Base-by-base conservation (phyloP, 2,113 vertebrate species). In the Odocoileus hemionus region DNA sequence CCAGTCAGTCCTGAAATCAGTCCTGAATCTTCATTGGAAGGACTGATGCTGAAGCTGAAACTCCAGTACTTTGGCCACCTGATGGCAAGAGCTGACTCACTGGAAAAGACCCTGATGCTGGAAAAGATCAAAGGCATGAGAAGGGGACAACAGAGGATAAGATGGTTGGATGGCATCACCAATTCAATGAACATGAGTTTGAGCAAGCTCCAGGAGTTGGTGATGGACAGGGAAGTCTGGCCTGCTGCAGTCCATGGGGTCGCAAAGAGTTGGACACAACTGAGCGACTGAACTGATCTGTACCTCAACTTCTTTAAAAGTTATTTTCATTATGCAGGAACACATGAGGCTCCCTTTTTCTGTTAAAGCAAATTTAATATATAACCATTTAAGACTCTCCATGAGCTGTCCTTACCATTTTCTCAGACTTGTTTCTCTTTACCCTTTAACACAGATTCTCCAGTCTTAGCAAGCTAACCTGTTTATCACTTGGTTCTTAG, bases 361-460 rank as follows among this genome's bases (percentile, higher is more conserved):
- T 78, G 21, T 94, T 80, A 93, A 96, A 93, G 36, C 28, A 93
- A 88, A 93, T 93, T 67, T 80, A 33, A 60, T 95, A 82, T 57
- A 76, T 95, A 88, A 82, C n/a, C 26, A 87, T 76, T 78, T 84
- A 95, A 97, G 78, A n/a, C 21, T 93, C 26, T 45, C 21, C 10
- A 10, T 57, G 45, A 86, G 76, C 67, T 84, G 12, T 67, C 58
- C 67, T 95, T 84, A 67, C 23, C 54, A 92, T 96, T 94, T 96
- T 80, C 33, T 30, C 12, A 80, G 57, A 45, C 52, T 92, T 96
- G 47, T 89, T 67, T 80, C 50, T 70, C 76, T 57, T 79, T 52
- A 91, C 6, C 15, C 33, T 94, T 79, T 89, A 89, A 82, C 23
- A 74, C 30, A 88, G 30, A 95, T 64, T 58, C 74, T 97, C 52